Evolutionary conservation across 2,888 invertebrate species (phyloP), one percentile per base, ranked within the genome.

Genomic region (Synanthedon tipuliformis): DNA sequence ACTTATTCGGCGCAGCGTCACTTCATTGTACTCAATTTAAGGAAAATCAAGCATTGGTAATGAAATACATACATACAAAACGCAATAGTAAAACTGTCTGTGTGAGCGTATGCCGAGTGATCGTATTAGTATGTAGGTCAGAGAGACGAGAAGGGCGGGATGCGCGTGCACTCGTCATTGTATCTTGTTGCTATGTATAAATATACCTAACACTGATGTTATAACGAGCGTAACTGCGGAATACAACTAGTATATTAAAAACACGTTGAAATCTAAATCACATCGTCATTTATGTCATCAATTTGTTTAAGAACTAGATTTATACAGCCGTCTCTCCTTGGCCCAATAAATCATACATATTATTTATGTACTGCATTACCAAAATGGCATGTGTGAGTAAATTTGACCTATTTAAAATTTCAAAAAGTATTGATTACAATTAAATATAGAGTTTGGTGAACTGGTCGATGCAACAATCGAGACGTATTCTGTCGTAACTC

Each of bases 401-500:
- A 34, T 10, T 10, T 34, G 34, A 34, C 34, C 34, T 10, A 34
- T 10, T 34, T 34, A 34, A 34, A 34, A 34, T 34, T 10, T 34
- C 8, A 34, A 34, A 34, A 34, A 34, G 34, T 7, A 34, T 34
- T 8, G 12, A n/a, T 45, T 5, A 45, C 15, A n/a, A n/a, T n/a
- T n/a, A n/a, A n/a, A n/a, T 4, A 7, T 45, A n/a, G 13, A 15
- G 15, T 45, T 45, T 45, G n/a, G 13, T 45, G 15, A 45, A n/a
- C 10, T 34, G 34, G 34, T 34, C 34, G 34, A 12, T 45, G 7
- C 45, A 45, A 62, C 62, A 64, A 65, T 62, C 60, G 59, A 59
- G 65, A 62, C 65, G 66, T 61, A 63, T 68, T 64, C 57, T 80
- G 72, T 78, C 72, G 74, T 68, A 79, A 81, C 61, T 68, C 56